phyloP scores from a whole-genome alignment of 2,113 vertebrate genomes.

The Calyptomena viridis region DNA sequence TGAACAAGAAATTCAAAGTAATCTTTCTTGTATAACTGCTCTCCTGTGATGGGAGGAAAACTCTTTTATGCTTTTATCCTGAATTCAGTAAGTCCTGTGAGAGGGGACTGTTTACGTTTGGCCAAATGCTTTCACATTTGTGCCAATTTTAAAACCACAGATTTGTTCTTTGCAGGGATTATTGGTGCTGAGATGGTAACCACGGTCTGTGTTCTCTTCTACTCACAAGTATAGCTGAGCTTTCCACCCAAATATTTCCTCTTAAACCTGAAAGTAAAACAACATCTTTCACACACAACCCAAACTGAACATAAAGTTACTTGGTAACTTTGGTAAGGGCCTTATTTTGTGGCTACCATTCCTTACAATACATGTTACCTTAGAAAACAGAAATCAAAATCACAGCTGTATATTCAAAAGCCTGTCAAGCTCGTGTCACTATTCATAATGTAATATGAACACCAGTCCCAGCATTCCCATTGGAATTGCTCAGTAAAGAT shows the following conservation, averaged over 20 bases:
- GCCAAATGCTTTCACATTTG: conserved; percentile 11
- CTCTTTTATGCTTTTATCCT: not conserved
- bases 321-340: not conserved
- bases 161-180: not conserved
- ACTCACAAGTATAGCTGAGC: not conserved
- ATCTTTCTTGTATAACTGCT: not conserved
- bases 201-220: not conserved
- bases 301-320: not conserved
- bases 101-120: not conserved
- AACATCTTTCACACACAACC: not conserved
- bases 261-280: not conserved
- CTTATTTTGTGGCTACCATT: not conserved
- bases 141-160: not conserved
- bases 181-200: not conserved
- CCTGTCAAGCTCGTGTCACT: not conserved
- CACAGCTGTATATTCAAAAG: not conserved
- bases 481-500: not conserved
- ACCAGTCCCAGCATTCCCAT: not conserved
- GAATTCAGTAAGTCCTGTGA: not conserved
- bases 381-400: not conserved
- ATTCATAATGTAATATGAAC: not conserved
- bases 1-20: not conserved
- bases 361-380: not conserved
- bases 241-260: not conserved
- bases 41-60: not conserved